A percentile compares a stretch with the other conserved stretches of the same genome.
These are phyloP conservation scores for Volucella zonaria DNA, from an alignment of 2,888 invertebrate species.

Conservation along the genomic window DNA sequence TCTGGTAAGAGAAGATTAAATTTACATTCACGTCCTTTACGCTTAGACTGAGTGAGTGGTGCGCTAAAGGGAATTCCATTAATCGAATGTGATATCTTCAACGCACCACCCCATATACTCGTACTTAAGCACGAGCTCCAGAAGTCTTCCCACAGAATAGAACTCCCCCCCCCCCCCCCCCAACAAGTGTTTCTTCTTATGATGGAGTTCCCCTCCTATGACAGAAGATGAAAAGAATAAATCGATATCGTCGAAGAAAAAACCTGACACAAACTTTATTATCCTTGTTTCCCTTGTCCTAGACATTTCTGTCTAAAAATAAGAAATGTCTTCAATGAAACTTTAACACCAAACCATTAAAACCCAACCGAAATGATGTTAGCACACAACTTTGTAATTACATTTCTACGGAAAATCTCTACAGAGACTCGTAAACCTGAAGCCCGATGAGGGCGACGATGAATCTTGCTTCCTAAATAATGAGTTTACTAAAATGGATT, in stretches of 20 bases:
- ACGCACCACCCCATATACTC: too few relatives aligned
- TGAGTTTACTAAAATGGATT: conserved; percentile 73
- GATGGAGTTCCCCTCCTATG: conserved; percentile 29
- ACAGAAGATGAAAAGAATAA: conserved; percentile 16
- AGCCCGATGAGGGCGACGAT: conserved; percentile 5
- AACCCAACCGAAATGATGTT: conserved; percentile 38
- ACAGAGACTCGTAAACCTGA: conserved; percentile 26
- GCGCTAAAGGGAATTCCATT: too few relatives aligned
- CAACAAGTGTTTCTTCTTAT: conserved; percentile 33
- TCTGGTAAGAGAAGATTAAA: too few relatives aligned
- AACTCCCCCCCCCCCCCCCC: background rate
- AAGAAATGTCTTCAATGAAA: conserved; percentile 19
- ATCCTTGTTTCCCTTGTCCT: conserved; percentile 41
- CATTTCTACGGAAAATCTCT: conserved; percentile 61
- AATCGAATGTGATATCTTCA: too few relatives aligned
- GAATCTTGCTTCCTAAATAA: conserved; percentile 58
- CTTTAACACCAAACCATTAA: conserved; percentile 18
- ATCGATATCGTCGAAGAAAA: conserved; percentile 41
- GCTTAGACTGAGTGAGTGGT: too few relatives aligned
- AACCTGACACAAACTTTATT: conserved; percentile 43
- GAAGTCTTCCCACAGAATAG: background rate
- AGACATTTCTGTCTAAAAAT: conserved; percentile 40
- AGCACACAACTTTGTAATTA: conserved; percentile 68
- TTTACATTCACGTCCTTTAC: too few relatives aligned
- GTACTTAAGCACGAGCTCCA: background rate